Percentiles rank a stretch among this genome's conserved stretches.
These are phyloP conservation scores for Picathartes gymnocephalus DNA, from an alignment of 2,113 vertebrate genomes.

Conservation along the genomic window DNA sequence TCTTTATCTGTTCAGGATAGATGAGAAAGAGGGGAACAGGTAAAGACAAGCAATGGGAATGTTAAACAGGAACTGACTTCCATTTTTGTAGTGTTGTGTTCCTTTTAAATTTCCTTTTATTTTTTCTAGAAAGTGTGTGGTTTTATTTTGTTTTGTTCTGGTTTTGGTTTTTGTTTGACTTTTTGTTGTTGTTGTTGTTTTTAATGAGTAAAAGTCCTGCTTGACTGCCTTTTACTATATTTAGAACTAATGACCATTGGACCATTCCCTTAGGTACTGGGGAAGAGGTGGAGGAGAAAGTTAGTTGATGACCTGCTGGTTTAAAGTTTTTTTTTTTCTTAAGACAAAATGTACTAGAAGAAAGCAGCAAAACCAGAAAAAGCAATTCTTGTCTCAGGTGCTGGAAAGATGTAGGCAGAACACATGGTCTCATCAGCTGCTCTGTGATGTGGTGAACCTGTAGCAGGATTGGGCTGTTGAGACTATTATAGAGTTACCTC, in stretches of 20 bases:
- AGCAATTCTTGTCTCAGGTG: slow-evolving; percentile 54
- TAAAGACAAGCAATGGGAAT: neutral
- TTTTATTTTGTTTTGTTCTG: neutral
- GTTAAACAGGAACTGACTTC: neutral
- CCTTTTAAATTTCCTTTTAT: neutral
- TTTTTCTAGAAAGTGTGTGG: neutral
- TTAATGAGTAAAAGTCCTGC: neutral
- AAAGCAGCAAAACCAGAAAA: slow-evolving; percentile 54
- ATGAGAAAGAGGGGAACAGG: neutral
- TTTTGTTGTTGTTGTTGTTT: neutral
- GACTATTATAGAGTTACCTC: neutral
- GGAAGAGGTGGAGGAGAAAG: neutral
- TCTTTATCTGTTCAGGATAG: neutral
- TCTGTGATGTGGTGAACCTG: slow-evolving; percentile 35
- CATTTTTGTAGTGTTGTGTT: neutral
- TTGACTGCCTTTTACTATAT: neutral
- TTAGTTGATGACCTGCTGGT: neutral
- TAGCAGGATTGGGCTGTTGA: neutral
- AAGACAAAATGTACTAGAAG: slow-evolving; percentile 53
- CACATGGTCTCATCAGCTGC: slow-evolving; percentile 61
- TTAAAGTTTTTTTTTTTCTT: neutral
- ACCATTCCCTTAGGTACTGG: neutral
- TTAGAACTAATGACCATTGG: neutral
- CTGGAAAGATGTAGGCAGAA: slow-evolving; percentile 57
- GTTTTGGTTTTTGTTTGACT: neutral